A percentile compares a stretch with the other conserved stretches of the same genome.
phyloP scores from a whole-genome alignment of 1,140 invertebrate species.

The Drosophila watanabei region DNA sequence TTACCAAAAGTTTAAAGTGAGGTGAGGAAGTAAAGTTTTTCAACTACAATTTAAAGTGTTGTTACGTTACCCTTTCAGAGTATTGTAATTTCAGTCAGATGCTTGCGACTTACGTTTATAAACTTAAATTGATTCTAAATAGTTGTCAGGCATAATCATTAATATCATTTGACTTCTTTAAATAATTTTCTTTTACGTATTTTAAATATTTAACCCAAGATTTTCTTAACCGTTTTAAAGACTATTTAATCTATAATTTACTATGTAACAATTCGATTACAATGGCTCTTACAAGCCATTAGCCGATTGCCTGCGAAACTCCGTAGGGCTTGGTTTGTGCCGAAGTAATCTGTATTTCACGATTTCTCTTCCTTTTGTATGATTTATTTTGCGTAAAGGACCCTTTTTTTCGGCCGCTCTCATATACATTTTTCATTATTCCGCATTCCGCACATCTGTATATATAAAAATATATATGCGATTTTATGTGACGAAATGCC shows the following conservation, averaged over 20 bases:
- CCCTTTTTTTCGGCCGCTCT: conserved; percentile 14
- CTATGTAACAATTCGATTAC: conserved; percentile 4
- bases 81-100: too few relatives aligned
- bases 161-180: background rate
- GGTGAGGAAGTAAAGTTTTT: background rate
- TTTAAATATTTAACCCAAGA: background rate
- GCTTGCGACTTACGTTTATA: too few relatives aligned
- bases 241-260: background rate
- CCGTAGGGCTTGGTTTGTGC: conserved; percentile 8
- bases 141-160: too few relatives aligned
- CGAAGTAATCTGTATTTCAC: conserved; percentile 33
- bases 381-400: conserved; percentile 39
- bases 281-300: conserved; percentile 20
- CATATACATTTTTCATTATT: conserved; percentile 47
- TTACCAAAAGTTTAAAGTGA: background rate
- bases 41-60: background rate
- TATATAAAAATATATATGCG: conserved; percentile 28
- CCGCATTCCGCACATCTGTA: background rate
- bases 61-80: background rate
- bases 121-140: too few relatives aligned
- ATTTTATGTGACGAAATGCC: conserved; percentile 47
- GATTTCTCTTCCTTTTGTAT: conserved; percentile 24
- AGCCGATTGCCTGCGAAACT: conserved; percentile 37
- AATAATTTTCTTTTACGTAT: background rate
- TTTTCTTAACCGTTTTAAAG: background rate